phyloP scores from a whole-genome alignment of 2,113 vertebrate species.

The Nesoenas mayeri region DNA sequence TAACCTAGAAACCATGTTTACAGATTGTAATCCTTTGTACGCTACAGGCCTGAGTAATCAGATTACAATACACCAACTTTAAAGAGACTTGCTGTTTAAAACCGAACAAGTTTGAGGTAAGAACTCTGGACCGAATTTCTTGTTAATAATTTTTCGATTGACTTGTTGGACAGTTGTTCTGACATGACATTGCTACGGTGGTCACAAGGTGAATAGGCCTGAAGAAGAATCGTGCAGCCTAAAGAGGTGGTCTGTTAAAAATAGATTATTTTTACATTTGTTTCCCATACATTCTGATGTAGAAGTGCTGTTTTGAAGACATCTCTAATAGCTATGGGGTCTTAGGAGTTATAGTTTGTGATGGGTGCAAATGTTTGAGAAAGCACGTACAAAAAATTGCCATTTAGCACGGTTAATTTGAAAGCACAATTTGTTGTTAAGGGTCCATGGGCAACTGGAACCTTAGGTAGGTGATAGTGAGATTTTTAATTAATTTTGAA shows the following conservation, averaged over 20 bases:
- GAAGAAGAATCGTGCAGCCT: not conserved
- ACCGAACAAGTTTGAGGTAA: not conserved
- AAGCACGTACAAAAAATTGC: not conserved
- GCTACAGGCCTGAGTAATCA: not conserved
- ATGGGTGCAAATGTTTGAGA: not conserved
- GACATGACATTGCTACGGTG: not conserved
- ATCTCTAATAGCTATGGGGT: not conserved
- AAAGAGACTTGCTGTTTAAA: not conserved
- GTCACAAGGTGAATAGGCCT: not conserved
- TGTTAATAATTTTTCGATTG: not conserved
- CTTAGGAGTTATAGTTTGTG: not conserved
- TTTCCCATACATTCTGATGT: not conserved
- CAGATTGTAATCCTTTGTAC: conserved; percentile 21
- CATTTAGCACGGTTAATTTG: not conserved
- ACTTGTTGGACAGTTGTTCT: not conserved
- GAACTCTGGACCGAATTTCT: not conserved
- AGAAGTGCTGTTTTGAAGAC: not conserved
- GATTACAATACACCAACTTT: not conserved
- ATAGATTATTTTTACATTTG: not conserved
- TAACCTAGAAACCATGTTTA: conserved; percentile 21
- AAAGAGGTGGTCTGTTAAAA: not conserved
- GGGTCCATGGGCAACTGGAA: not conserved
- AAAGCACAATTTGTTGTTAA: not conserved
- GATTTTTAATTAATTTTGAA: not conserved
- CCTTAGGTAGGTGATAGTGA: not conserved